Base-by-base conservation (phyloP, 2,113 vertebrate species). In the Rhegmatorhina hoffmannsi region DNA sequence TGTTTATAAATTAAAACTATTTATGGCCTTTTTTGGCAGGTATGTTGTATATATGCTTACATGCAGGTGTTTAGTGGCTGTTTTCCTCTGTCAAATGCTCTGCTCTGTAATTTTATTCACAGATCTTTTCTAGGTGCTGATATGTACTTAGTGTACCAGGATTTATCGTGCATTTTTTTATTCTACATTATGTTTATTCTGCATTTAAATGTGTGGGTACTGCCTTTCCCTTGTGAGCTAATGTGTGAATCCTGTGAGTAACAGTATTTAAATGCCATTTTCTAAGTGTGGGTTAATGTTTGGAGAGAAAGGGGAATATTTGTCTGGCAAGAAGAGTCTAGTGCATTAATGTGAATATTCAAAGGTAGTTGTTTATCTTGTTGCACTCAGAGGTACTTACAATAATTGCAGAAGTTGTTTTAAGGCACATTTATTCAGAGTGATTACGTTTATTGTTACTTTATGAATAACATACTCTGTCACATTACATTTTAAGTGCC, bases 281-380 rank as follows among this genome's bases (percentile, higher is more conserved):
- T 78, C 84, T 63, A 85, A 68, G 70, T 69, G 74, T 87, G 49
- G 70, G 80, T 95, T 97, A 94, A 90, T 87, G 64, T 94, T 96
- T 96, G 78, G 80, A 90, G 70, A 21, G 88, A 68, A 96, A 87
- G 72, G 70, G 50, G 72, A 89, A 70, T 89, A 91, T 84, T 89
- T 91, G 76, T 93, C 85, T 92, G 87, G 91, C 95, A 96, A 94
- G 89, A 97, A 49, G 15, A 96, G 92, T 91, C 84, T 97, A 94
- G 76, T 83, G 7, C 96, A 95, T 98, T 97, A 97, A 97, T 95
- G 96, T n/a, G 33, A 96, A 96, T 96, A 96, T 97, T 96, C 95
- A 95, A 91, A 97, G 92, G 94, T 92, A 96, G 95, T 96, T 97
- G 93, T 97, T 97, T 97, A 96, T 97, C 93, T 96, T 97, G 97